Conservation (phyloP, 2,113 vertebrate species). For the Orientallactaga bullata region DNA sequence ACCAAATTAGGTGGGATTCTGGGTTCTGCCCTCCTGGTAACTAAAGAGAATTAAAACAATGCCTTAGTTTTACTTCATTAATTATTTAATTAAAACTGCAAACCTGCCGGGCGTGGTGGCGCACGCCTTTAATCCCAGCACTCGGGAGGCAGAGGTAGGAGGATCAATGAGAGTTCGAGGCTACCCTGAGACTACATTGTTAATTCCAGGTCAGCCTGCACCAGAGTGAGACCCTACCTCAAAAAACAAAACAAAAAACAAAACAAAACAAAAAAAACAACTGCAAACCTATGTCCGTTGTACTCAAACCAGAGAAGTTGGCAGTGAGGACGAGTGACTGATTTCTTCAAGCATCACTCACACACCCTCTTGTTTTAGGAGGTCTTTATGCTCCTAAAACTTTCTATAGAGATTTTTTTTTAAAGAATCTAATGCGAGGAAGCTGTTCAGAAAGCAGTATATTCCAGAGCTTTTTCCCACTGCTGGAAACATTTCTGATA, state of each 20-base stretch:
- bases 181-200: too few relatives aligned
- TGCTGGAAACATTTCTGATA: not conserved
- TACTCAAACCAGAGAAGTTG: not conserved
- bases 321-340: not conserved
- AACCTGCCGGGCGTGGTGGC: too few relatives aligned
- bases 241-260: too few relatives aligned
- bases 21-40: not conserved
- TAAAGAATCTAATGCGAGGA: not conserved
- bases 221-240: too few relatives aligned
- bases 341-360: not conserved
- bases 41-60: not conserved
- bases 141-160: too few relatives aligned
- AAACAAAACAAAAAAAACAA: too few relatives aligned
- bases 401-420: not conserved
- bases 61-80: not conserved
- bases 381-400: not conserved
- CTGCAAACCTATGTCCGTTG: not conserved
- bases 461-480: not conserved
- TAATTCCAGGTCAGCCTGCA: too few relatives aligned
- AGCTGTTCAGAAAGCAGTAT: not conserved
- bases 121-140: too few relatives aligned
- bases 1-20: not conserved
- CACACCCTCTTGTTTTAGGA: rapidly evolving
- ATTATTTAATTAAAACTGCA: not conserved
- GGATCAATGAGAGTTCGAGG: too few relatives aligned